Base-by-base conservation (phyloP, 2,888 invertebrate species). In the Lapara coniferarum region DNA sequence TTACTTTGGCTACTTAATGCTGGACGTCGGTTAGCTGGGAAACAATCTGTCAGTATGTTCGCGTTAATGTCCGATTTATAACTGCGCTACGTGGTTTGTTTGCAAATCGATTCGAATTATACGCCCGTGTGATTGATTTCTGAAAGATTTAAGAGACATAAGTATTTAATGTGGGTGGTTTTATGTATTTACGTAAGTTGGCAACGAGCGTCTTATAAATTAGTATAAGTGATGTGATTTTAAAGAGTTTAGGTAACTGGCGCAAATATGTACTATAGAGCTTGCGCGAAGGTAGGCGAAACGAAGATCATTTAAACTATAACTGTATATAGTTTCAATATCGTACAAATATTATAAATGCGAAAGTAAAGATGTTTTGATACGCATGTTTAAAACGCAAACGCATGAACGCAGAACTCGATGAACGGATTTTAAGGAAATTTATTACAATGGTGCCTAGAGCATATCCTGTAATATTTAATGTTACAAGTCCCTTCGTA, bases 11-110 rank as follows among this genome's bases (percentile, higher is more conserved):
- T 12, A 69, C 67, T 69, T 59, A 70, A 70, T 74, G 70, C 8
- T 72, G 58, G 66, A 57, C 25, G 71, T 69, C 53, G 58, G 57
- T 46, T 44, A 57, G 69, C 71, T 73, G 74, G 74, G 67, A 75
- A 72, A 73, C 66, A 73, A 76, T 71, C 77, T 77, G 81, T 80
- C 82, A 75, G 73, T 78, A 73, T 82, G 80, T 83, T 83, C 78
- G 79, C 75, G 77, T 81, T 83, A 78, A 80, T 81, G 74, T 77
- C 76, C 78, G 80, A 83, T 85, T 83, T 84, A 82, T 80, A 74
- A 76, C 74, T 71, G 10, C 66, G 67, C 69, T 72, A 66, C 70
- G 77, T 71, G 74, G 76, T 77, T 73, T 78, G 79, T 82, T 81
- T 82, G 81, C 80, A 75, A 19, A 71, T 74, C 44, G 70, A 70